Evolutionary conservation across 2,888 invertebrate genomes (phyloP).

Genomic region (Portevinia maculata): DNA sequence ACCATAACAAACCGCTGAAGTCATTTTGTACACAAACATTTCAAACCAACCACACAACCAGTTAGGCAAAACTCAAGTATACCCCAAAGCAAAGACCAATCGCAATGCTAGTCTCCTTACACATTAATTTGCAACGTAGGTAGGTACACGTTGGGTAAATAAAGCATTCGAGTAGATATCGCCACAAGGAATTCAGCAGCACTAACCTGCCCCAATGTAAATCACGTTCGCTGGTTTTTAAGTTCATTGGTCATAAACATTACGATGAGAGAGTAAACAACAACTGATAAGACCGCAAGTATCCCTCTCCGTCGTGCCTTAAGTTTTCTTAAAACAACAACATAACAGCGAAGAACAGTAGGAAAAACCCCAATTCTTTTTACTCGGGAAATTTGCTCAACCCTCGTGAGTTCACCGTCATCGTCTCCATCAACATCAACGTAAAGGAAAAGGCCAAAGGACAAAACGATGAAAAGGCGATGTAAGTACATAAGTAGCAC

Average conservation of each 20-base stretch:
- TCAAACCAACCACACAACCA: slow-evolving; percentile 15
- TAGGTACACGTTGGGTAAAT: slow-evolving; percentile 50
- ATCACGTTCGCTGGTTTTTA: slow-evolving; percentile 61
- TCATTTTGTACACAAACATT: slow-evolving; percentile 5
- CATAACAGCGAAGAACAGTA: background rate
- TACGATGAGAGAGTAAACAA: slow-evolving; percentile 40
- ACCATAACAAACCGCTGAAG: too few relatives aligned
- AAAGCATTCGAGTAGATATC: slow-evolving; percentile 25
- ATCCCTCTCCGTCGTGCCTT: slow-evolving; percentile 3
- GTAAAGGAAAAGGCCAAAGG: slow-evolving; percentile 44
- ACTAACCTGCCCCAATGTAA: slow-evolving; percentile 68
- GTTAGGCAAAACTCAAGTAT: slow-evolving; percentile 13
- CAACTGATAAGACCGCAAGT: slow-evolving; percentile 36
- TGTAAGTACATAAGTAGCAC: slow-evolving; percentile 35
- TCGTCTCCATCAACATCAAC: slow-evolving; percentile 58
- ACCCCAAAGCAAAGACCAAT: slow-evolving; percentile 11
- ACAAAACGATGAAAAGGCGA: slow-evolving; percentile 10
- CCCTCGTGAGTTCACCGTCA: slow-evolving; percentile 43
- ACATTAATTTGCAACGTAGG: slow-evolving; percentile 44
- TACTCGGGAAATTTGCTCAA: slow-evolving; percentile 35
- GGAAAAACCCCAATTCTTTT: slow-evolving; percentile 27
- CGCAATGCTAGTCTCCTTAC: slow-evolving; percentile 13
- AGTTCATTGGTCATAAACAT: slow-evolving; percentile 68
- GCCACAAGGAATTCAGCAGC: slow-evolving; percentile 13
- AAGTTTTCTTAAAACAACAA: slow-evolving; percentile 18